Base-by-base conservation (phyloP, 1,140 invertebrate genomes). In the Pseudomyrmex flavicornis region DNA sequence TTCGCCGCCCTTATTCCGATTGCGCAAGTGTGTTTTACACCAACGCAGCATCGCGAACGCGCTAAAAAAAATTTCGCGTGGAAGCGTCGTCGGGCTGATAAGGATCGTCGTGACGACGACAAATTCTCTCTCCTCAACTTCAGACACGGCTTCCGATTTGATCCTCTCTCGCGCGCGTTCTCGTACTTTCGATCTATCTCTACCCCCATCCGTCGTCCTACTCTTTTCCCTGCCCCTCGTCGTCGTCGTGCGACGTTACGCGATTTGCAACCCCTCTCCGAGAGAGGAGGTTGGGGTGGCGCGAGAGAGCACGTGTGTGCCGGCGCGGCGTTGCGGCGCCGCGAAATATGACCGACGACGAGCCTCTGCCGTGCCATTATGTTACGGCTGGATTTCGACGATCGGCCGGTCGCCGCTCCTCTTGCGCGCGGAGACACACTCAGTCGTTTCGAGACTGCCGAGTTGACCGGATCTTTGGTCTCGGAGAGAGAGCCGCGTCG, bases 371-470 rank as follows among this genome's bases (percentile, higher is more conserved):
- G 74, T 77, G 44, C 62, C 58, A 83, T 79, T 83, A 76, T 83
- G 73, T 59, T 59, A 58, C 79, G 84, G 20, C 73, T 59, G 86
- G 79, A 88, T 87, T 82, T 85, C 62, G 83, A 84, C 58, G 65
- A 87, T 85, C 77, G 65, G 82, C 77, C 77, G 35, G 70, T 2
- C 26, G 68, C 79, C 77, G 56, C 56, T 74, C 62, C 76, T 79
- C 76, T 58, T 46, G 66, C 59, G 74, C 35, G 35, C 4, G 5
- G 35, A 35, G 83, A 83, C 77, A 72, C 75, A 90, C 88, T 86
- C 90, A 94, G 93, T 94, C 90, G 92, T 90, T 92, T 93, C 91
- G 91, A 91, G 89, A 88, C 92, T 85, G 86, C 89, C 92, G 92
- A 92, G 90, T 91, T 88, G 88, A 91, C 83, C 92, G 92, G 90